These are phyloP conservation scores for Clostera curtula DNA, from an alignment of 2,888 invertebrate genomes.

Conservation along the genomic window DNA sequence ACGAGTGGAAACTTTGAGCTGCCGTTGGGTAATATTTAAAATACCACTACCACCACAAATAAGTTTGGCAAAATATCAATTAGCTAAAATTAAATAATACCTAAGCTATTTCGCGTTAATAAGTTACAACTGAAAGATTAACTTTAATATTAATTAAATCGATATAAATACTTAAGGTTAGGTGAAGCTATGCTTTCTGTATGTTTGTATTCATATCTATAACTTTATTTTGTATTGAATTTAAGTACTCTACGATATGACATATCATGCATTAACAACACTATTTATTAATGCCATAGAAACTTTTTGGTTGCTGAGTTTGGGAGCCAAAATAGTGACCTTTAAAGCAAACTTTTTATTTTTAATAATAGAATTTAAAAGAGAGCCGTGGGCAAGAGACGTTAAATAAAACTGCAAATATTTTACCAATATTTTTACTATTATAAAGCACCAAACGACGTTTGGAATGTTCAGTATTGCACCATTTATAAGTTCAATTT, in stretches of 20 bases:
- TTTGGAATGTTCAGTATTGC: slow-evolving; percentile 74
- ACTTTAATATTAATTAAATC: slow-evolving; percentile 25
- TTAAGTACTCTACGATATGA: slow-evolving; percentile 32
- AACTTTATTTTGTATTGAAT: slow-evolving; percentile 16
- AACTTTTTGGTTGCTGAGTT: slow-evolving; percentile 11
- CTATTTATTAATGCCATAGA: slow-evolving; percentile 9
- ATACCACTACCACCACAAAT: too few relatives aligned
- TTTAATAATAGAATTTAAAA: slow-evolving; percentile 19
- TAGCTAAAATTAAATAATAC: slow-evolving; percentile 34
- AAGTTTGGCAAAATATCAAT: slow-evolving; percentile 37
- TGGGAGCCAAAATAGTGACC: slow-evolving; percentile 54
- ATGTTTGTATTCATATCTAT: slow-evolving; percentile 21
- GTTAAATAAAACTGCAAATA: slow-evolving; percentile 56
- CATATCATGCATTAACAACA: slow-evolving; percentile 10
- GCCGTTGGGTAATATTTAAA: too few relatives aligned
- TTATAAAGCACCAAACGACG: slow-evolving; percentile 70
- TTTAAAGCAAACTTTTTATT: slow-evolving; percentile 35
- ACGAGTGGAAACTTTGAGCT: slow-evolving; percentile 10
- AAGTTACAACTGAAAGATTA: slow-evolving; percentile 47
- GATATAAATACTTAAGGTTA: slow-evolving; percentile 46
- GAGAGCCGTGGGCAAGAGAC: slow-evolving; percentile 48
- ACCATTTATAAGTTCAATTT: slow-evolving; percentile 56
- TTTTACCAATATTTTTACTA: slow-evolving; percentile 64
- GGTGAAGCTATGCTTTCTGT: slow-evolving; percentile 37
- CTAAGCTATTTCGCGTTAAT: slow-evolving; percentile 49